phyloP scores from a whole-genome alignment of 2,888 invertebrate genomes.

The Ophion slaviceki region DNA sequence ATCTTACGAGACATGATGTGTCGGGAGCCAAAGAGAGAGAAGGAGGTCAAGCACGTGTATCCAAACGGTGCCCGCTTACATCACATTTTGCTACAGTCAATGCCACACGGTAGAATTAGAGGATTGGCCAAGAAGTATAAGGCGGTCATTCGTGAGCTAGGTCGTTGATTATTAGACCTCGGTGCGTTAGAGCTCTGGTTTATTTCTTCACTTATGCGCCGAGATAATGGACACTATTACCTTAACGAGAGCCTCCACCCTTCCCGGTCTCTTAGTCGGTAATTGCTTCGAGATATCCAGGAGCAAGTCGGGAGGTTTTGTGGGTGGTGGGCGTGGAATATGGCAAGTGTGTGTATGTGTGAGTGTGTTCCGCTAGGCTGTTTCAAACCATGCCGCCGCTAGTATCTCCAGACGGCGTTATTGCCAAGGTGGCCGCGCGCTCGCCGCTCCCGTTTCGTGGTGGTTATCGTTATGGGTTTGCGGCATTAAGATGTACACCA shows the following conservation, averaged over 20 bases:
- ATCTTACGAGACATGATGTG: background rate
- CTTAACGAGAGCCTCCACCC: constrained; percentile 78
- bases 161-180: constrained; percentile 75
- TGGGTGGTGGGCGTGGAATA: constrained; percentile 54
- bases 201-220: constrained; percentile 79
- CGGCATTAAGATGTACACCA: constrained; percentile 82
- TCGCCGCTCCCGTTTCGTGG: constrained; percentile 79
- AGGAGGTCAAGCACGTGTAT: background rate
- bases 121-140: constrained; percentile 44
- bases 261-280: constrained; percentile 80
- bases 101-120: background rate
- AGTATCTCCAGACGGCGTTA: constrained; percentile 78
- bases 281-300: constrained; percentile 82
- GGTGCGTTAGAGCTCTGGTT: constrained; percentile 77
- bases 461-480: constrained; percentile 82
- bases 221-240: constrained; percentile 82
- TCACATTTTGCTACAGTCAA: background rate
- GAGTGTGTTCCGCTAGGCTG: constrained; percentile 53
- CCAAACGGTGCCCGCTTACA: background rate
- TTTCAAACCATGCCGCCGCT: constrained; percentile 51
- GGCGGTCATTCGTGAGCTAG: constrained; percentile 65
- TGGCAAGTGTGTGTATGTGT: constrained; percentile 40
- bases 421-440: constrained; percentile 79
- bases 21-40: background rate
- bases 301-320: constrained; percentile 67